phyloP scores from a whole-genome alignment of 2,888 invertebrate species.

The Leptopilina myrica region DNA sequence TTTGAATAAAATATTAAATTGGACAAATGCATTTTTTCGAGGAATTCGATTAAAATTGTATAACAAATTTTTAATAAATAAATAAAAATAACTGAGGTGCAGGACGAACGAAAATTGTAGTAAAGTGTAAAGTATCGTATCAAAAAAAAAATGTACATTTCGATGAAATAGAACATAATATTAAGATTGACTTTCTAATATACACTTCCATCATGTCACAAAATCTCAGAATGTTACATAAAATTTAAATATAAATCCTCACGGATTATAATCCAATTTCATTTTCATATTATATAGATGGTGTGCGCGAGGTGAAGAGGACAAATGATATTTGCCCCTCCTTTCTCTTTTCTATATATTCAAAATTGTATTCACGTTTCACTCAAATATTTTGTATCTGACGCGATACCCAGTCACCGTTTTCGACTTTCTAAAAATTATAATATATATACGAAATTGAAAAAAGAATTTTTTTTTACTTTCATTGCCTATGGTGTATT shows the following conservation, averaged over 20 bases:
- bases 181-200: conserved; percentile 18
- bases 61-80: too few relatives aligned
- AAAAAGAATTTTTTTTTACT: background rate
- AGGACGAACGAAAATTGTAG: too few relatives aligned
- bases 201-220: background rate
- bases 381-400: background rate
- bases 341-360: background rate
- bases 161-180: background rate
- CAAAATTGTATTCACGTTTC: background rate
- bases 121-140: too few relatives aligned
- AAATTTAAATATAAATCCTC: conserved; percentile 3
- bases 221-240: background rate
- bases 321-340: background rate
- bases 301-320: background rate
- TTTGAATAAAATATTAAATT: too few relatives aligned
- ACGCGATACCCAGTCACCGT: background rate
- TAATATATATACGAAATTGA: background rate
- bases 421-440: conserved; percentile 21
- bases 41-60: too few relatives aligned
- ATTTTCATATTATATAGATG: background rate
- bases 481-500: too few relatives aligned
- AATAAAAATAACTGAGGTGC: too few relatives aligned
- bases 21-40: too few relatives aligned
- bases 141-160: background rate
- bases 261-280: background rate